Conservation (phyloP, 2,888 invertebrate genomes). For the Allolobophora icterica region DNA sequence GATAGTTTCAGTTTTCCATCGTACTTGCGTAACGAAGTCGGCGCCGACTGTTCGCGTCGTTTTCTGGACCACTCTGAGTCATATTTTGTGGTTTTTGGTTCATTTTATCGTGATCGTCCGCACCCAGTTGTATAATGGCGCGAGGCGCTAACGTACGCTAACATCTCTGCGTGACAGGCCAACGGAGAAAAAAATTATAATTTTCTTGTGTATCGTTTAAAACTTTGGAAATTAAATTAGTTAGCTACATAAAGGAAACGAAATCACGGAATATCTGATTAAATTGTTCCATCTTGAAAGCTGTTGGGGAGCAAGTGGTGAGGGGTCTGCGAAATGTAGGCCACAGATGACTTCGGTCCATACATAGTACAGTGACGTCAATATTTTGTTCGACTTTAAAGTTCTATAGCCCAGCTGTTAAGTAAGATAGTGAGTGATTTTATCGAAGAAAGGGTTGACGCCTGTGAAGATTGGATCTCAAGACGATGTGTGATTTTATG, state of each 20-base stretch:
- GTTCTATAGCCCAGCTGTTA: neutral
- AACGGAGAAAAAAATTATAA: neutral
- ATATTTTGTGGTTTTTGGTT: neutral
- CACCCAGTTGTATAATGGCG: constrained; percentile 9
- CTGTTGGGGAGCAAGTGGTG: neutral
- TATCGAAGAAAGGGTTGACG: neutral
- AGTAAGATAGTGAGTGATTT: neutral
- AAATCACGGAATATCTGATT: neutral
- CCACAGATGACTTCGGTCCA: neutral
- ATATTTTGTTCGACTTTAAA: constrained; percentile 13
- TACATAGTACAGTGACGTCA: neutral
- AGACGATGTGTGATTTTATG: neutral
- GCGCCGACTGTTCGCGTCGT: constrained; percentile 6
- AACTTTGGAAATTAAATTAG: neutral
- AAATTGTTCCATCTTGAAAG: neutral
- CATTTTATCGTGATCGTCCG: neutral
- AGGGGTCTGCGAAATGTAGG: neutral
- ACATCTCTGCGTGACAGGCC: neutral
- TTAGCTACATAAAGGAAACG: neutral
- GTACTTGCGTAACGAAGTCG: neutral
- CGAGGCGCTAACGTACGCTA: neutral
- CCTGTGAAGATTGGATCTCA: neutral
- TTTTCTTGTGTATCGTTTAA: neutral
- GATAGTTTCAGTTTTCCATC: neutral
- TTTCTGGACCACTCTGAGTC: neutral